phyloP scores from a whole-genome alignment of 1,140 invertebrate genomes.

The Bombyx mandarina region DNA sequence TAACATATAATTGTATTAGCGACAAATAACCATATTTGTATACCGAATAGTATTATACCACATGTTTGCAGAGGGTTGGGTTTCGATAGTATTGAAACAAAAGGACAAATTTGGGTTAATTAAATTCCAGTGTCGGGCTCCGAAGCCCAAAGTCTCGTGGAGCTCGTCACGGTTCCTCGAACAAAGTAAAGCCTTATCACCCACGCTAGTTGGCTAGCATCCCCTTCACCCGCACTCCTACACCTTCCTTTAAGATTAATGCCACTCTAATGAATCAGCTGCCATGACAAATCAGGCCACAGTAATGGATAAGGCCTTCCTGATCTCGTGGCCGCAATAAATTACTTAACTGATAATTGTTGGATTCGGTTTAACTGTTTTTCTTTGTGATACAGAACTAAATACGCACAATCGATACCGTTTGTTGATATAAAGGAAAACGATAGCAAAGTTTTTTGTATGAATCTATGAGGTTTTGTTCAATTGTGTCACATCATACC shows the following conservation, averaged over 20 bases:
- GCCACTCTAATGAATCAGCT: conserved; percentile 50
- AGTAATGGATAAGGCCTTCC: conserved; percentile 44
- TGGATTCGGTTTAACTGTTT: conserved; percentile 12
- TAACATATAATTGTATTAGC: no score
- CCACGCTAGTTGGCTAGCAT: conserved; percentile 25
- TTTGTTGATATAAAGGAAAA: background rate
- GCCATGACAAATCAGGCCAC: conserved; percentile 45
- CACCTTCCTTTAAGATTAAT: conserved; percentile 42
- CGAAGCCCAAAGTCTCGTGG: conserved; percentile 24
- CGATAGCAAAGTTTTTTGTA: background rate
- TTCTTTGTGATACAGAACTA: background rate
- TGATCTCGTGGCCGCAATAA: conserved; percentile 35
- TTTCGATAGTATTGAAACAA: conserved; percentile 29
- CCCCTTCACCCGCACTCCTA: conserved; percentile 10
- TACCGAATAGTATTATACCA: no score
- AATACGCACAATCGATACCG: background rate
- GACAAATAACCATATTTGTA: no score
- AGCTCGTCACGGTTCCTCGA: conserved; percentile 34
- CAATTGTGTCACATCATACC: no score
- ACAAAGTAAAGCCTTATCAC: conserved; percentile 48
- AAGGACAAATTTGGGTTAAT: conserved; percentile 49
- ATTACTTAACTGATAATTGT: conserved; percentile 33
- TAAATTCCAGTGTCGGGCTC: conserved; percentile 41
- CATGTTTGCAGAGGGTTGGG: background rate
- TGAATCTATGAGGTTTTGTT: no score